Evolutionary conservation across 2,797 vertebrate species (phyloP).

Genomic region (Poecilia wingei): DNA sequence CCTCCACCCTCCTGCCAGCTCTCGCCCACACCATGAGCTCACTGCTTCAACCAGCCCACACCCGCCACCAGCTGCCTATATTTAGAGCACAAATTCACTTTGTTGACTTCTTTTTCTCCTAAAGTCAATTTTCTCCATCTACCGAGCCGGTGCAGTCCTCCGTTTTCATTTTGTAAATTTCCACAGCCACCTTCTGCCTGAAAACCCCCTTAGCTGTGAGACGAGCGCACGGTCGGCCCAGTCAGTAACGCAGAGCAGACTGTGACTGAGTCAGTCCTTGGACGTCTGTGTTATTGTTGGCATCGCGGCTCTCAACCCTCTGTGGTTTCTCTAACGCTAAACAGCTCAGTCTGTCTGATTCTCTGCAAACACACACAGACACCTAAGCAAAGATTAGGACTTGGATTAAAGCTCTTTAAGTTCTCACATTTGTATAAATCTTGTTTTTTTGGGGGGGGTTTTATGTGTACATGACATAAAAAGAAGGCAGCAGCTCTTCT

Average conservation of each 20-base stretch:
- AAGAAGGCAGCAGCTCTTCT: background rate
- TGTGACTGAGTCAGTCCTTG: slow-evolving; percentile 78
- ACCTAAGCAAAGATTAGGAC: slow-evolving; percentile 14
- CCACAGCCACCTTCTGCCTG: slow-evolving; percentile 10
- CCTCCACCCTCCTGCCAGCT: slow-evolving; percentile 44
- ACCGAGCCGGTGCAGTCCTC: background rate
- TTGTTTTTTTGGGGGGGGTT: too few species aligned
- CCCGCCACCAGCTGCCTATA: slow-evolving; percentile 64
- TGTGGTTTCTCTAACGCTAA: slow-evolving; percentile 57
- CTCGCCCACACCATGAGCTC: slow-evolving; percentile 71
- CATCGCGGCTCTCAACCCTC: slow-evolving; percentile 52
- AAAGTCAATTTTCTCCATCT: slow-evolving; percentile 39
- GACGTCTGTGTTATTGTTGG: slow-evolving; percentile 84
- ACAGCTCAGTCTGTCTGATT: slow-evolving; percentile 50
- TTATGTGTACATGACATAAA: background rate
- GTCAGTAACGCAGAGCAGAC: slow-evolving; percentile 69
- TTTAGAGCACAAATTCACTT: slow-evolving; percentile 65
- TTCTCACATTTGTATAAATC: slow-evolving; percentile 2
- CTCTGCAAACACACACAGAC: slow-evolving; percentile 19
- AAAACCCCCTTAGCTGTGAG: slow-evolving; percentile 17
- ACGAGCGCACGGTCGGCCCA: slow-evolving; percentile 34
- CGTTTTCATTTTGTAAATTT: slow-evolving; percentile 5
- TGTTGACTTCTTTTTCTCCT: slow-evolving; percentile 39
- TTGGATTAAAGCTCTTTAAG: slow-evolving; percentile 7
- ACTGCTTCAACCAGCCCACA: slow-evolving; percentile 69